These are phyloP conservation scores for Pentamera pediparva DNA, from an alignment of 53 echinoderm and acorn worm genomes.

Conservation along the genomic window DNA sequence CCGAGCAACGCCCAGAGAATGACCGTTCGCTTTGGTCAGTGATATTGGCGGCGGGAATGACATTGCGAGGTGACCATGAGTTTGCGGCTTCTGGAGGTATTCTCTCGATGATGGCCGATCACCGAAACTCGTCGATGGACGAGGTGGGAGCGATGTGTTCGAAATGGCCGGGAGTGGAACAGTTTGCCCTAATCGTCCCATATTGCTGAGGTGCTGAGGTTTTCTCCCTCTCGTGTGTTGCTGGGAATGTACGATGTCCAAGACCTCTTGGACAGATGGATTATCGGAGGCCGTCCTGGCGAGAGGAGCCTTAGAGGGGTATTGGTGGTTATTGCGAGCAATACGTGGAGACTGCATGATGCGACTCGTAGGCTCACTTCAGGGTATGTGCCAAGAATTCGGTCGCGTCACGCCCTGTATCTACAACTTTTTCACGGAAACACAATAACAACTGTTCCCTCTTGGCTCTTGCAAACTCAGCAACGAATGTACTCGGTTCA, in stretches of 20 bases:
- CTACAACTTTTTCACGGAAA: background rate
- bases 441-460: background rate
- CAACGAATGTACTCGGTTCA: background rate
- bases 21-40: background rate
- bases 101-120: background rate
- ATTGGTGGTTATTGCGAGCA: background rate
- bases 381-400: no score
- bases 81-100: background rate
- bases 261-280: constrained; percentile 12
- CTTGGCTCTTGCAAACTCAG: background rate
- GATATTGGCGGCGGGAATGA: constrained; percentile 17
- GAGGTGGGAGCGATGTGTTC: background rate
- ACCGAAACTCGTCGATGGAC: constrained; percentile 14
- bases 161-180: constrained; percentile 13
- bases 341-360: constrained; percentile 5
- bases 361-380: no score
- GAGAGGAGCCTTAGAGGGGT: background rate
- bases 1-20: background rate
- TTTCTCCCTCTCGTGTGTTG: background rate
- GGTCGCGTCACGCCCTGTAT: no score
- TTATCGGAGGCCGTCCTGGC: background rate
- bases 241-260: constrained; percentile 23
- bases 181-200: constrained; percentile 19
- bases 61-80: background rate
- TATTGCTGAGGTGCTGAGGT: background rate